Conservation (phyloP, 2,888 invertebrate species). For the Lepidonotus clava region DNA sequence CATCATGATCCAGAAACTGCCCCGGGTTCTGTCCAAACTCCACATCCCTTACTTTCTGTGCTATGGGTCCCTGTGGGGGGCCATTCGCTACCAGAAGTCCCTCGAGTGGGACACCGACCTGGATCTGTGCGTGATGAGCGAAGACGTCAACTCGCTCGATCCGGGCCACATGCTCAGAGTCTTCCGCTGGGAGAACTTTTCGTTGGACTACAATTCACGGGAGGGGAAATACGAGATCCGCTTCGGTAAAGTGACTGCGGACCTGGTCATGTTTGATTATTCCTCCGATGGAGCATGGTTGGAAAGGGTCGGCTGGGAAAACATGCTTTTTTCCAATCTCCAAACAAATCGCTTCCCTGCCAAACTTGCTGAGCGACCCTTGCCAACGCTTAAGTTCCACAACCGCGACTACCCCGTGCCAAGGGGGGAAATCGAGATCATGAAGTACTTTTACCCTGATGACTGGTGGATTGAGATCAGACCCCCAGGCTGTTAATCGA, state of each 20-base stretch:
- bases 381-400: conserved; percentile 80
- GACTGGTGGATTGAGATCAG: conserved; percentile 82
- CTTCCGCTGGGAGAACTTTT: conserved; percentile 81
- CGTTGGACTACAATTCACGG: conserved; percentile 81
- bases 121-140: conserved; percentile 82
- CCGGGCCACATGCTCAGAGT: conserved; percentile 82
- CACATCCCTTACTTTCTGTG: conserved; percentile 83
- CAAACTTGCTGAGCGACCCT: conserved; percentile 81
- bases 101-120: conserved; percentile 83
- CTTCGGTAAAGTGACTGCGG: conserved; percentile 78
- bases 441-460: conserved; percentile 84
- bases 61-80: conserved; percentile 84
- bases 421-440: conserved; percentile 83
- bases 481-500: conserved; percentile 66
- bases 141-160: conserved; percentile 77
- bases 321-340: conserved; percentile 82
- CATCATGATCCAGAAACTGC: conserved; percentile 77
- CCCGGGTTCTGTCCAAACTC: conserved; percentile 80
- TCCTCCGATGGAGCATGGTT: conserved; percentile 79
- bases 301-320: conserved; percentile 83
- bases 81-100: conserved; percentile 82
- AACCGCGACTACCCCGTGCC: conserved; percentile 81
- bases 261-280: conserved; percentile 81
- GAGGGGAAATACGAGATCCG: conserved; percentile 82
- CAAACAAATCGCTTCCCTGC: conserved; percentile 81